Conservation (phyloP, 2,888 invertebrate species). For the Dasysyrphus tricinctus region DNA sequence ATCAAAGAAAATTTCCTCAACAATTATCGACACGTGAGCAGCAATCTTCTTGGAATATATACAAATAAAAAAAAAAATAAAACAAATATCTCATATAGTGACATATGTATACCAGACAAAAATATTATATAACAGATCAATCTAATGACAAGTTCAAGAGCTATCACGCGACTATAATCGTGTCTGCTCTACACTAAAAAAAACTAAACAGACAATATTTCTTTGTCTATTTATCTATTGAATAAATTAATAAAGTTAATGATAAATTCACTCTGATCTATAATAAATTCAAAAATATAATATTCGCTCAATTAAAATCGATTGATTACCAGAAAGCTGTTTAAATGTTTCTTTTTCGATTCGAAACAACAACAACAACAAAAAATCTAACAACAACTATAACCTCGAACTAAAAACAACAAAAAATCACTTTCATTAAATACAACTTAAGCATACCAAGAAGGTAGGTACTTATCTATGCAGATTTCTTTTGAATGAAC, state of each 20-base stretch:
- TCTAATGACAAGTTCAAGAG: constrained; percentile 45
- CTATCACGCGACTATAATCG: constrained; percentile 42
- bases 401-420: constrained; percentile 32
- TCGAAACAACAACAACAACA: constrained; percentile 1
- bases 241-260: constrained; percentile 42
- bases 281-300: constrained; percentile 26
- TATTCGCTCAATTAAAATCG: constrained; percentile 35
- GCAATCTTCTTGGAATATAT: constrained; percentile 28
- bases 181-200: constrained; percentile 2
- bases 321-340: constrained; percentile 44
- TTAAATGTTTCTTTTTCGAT: not conserved
- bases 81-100: constrained; percentile 10
- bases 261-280: constrained; percentile 12
- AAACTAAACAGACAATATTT: not conserved
- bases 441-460: not conserved
- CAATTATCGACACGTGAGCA: constrained; percentile 35
- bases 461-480: constrained; percentile 14
- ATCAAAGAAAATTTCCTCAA: constrained; percentile 14
- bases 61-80: not conserved
- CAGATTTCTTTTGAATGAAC: constrained; percentile 63
- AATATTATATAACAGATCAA: constrained; percentile 11
- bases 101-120: constrained; percentile 15
- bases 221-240: constrained; percentile 43
- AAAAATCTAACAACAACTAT: constrained; percentile 7
- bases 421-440: constrained; percentile 22